These are phyloP conservation scores for Aplysina aerophoba DNA, from an alignment of 37 sponge, comb jelly and placozoan species.

Conservation along the genomic window DNA sequence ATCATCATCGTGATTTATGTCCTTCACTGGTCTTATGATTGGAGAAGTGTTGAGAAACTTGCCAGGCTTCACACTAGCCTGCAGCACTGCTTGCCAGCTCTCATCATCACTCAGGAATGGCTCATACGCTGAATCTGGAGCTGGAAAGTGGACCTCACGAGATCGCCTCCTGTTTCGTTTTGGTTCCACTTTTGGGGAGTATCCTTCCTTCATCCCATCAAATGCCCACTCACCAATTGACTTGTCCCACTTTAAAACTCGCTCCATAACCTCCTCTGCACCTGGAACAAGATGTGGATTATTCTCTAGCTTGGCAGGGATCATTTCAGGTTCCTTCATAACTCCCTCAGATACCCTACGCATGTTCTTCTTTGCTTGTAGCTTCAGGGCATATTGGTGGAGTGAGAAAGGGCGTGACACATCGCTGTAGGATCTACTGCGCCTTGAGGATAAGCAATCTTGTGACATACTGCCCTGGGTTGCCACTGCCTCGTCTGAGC, in stretches of 20 bases:
- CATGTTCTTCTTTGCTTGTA: slow-evolving; percentile 21
- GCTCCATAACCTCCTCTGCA: neutral
- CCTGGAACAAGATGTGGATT: slow-evolving; percentile 4
- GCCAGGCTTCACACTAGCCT: neutral
- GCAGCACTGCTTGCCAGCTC: neutral
- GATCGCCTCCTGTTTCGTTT: slow-evolving; percentile 19
- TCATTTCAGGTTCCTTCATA: neutral
- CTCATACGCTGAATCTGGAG: slow-evolving; percentile 17
- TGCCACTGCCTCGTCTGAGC: too few relatives aligned
- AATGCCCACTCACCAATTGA: slow-evolving; percentile 20
- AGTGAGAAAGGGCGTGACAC: neutral
- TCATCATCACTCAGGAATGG: slow-evolving; percentile 10
- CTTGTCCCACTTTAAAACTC: neutral
- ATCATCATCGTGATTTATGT: too few relatives aligned
- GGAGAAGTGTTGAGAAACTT: neutral
- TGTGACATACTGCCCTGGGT: too few relatives aligned
- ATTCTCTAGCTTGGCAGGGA: neutral
- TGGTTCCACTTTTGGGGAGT: slow-evolving; percentile 15
- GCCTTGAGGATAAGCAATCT: too few relatives aligned
- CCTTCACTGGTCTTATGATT: neutral
- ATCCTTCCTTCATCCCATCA: slow-evolving; percentile 11
- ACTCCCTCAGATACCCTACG: neutral
- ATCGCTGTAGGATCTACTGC: too few relatives aligned
- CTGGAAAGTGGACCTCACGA: slow-evolving; percentile 21
- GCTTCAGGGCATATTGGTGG: slow-evolving; percentile 1